phyloP scores from a whole-genome alignment of 2,888 invertebrate genomes.

The Lobophora halterata region DNA sequence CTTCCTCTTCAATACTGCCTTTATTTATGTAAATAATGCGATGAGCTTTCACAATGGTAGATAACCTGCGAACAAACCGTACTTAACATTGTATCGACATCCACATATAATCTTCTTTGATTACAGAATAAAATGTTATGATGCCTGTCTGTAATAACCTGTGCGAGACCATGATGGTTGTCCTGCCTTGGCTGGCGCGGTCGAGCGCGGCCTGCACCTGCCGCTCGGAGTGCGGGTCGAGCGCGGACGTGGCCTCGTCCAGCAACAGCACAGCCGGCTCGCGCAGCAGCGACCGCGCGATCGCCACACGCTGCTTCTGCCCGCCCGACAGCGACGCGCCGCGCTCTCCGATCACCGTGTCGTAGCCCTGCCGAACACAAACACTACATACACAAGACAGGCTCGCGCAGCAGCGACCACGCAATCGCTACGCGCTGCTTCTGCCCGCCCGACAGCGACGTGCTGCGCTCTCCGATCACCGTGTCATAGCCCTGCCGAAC shows the following conservation, averaged over 20 bases:
- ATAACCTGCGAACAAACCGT: conserved; percentile 73
- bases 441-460: too few relatives aligned
- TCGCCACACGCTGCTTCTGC: conserved; percentile 91
- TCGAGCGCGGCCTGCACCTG: conserved; percentile 90
- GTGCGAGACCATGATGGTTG: conserved; percentile 87
- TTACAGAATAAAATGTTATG: background rate
- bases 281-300: conserved; percentile 89
- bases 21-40: conserved; percentile 87
- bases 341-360: conserved; percentile 89
- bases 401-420: too few relatives aligned
- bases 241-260: conserved; percentile 92
- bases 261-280: conserved; percentile 87
- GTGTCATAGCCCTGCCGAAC: too few relatives aligned
- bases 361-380: conserved; percentile 79
- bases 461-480: too few relatives aligned
- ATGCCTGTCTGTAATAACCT: conserved; percentile 46
- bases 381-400: background rate
- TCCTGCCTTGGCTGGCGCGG: conserved; percentile 85
- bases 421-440: too few relatives aligned
- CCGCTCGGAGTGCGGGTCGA: conserved; percentile 89
- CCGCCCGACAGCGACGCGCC: conserved; percentile 91
- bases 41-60: conserved; percentile 86
- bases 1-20: conserved; percentile 86
- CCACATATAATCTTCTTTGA: too few relatives aligned
- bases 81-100: too few relatives aligned